phyloP scores from a whole-genome alignment of 2,113 vertebrate genomes.

The Amazona guildingii region DNA sequence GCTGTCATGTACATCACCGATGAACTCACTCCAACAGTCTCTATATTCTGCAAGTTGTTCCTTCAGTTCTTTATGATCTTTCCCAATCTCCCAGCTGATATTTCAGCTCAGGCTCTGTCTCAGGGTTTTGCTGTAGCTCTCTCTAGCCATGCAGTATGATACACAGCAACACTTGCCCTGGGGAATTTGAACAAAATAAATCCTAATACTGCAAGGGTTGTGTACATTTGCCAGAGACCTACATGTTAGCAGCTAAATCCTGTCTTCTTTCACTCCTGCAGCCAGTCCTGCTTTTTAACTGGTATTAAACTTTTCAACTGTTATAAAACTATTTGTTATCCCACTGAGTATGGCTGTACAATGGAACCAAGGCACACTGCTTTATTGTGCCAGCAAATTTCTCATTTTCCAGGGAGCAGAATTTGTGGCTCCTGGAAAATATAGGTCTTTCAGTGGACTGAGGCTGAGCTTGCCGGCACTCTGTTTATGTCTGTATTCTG shows the following conservation, averaged over 20 bases:
- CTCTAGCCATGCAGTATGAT: background rate
- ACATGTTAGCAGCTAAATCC: background rate
- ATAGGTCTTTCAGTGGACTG: background rate
- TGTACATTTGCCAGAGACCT: background rate
- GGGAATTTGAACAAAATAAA: background rate
- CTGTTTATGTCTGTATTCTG: background rate
- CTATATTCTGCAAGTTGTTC: background rate
- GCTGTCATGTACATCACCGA: fast-evolving
- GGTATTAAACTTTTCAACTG: background rate
- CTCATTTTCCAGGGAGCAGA: background rate
- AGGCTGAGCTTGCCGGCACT: background rate
- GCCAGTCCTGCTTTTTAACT: background rate
- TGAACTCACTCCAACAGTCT: background rate
- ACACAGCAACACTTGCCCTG: background rate
- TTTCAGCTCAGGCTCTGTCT: background rate
- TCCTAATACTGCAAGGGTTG: background rate
- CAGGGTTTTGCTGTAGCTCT: background rate
- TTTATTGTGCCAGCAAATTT: background rate
- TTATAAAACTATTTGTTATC: background rate
- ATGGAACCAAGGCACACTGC: background rate
- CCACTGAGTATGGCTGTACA: background rate
- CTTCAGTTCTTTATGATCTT: background rate
- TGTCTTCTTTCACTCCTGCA: background rate
- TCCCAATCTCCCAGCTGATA: background rate
- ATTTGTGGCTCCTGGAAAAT: slow-evolving; percentile 9